A percentile compares a stretch with the other conserved stretches of the same genome.
Conservation (phyloP, 53 echinoderm and acorn worm species). For the Echinometra lucunter region DNA sequence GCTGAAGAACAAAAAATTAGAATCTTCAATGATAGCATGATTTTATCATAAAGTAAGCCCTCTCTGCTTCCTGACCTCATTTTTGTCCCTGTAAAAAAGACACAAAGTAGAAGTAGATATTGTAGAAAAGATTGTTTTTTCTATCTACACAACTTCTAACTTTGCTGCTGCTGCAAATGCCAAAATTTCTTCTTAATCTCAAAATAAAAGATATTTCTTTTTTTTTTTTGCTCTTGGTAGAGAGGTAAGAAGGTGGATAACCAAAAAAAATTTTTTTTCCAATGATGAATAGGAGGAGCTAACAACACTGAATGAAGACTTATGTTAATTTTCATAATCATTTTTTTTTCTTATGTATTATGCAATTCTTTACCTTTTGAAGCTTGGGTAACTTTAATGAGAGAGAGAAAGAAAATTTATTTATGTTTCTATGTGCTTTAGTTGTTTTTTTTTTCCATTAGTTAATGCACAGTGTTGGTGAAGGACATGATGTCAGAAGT, state of each 20-base stretch:
- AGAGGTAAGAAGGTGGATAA: neutral
- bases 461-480: neutral
- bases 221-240: neutral
- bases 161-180: neutral
- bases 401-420: neutral
- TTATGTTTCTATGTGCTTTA: neutral
- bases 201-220: neutral
- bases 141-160: neutral
- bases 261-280: neutral
- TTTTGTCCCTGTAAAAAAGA: neutral
- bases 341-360: neutral
- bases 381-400: neutral
- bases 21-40: neutral
- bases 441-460: neutral
- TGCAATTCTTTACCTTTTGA: neutral
- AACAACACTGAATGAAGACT: neutral
- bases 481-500: neutral
- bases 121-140: neutral
- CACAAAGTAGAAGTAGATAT: neutral
- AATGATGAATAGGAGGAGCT: neutral
- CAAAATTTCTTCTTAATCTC: neutral
- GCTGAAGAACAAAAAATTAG: neutral
- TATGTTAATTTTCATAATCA: neutral
- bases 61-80: neutral
- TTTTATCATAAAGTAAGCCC: neutral